Conservation (phyloP, 2,113 vertebrate genomes). For the Spizaetus ornatus region DNA sequence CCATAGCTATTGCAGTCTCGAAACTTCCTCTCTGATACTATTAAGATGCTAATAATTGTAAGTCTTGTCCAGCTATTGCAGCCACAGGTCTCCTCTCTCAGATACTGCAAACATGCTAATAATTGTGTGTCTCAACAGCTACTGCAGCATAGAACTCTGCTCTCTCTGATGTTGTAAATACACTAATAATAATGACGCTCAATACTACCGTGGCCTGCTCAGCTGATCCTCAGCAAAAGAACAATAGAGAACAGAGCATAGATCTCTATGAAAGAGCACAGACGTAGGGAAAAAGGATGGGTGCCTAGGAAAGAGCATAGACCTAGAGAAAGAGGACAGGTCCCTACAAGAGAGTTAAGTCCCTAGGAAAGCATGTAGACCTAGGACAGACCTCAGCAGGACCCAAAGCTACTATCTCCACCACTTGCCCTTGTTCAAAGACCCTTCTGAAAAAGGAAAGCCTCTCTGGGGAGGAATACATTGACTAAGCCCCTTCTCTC, state of each 20-base stretch:
- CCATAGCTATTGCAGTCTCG: neutral
- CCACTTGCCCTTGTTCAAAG: neutral
- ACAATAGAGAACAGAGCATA: neutral
- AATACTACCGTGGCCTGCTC: neutral
- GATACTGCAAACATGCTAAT: neutral
- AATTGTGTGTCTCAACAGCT: neutral
- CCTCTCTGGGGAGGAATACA: neutral
- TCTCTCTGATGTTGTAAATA: neutral
- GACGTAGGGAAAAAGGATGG: neutral
- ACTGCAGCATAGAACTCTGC: neutral
- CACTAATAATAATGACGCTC: neutral
- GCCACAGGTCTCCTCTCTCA: neutral
- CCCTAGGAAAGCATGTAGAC: neutral
- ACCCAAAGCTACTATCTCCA: neutral
- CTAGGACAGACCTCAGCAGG: neutral
- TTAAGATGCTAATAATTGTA: neutral
- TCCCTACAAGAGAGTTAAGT: neutral
- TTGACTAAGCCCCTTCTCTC: neutral
- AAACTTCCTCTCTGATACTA: neutral
- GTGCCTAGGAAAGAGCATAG: neutral
- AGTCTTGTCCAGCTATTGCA: neutral
- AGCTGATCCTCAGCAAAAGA: neutral
- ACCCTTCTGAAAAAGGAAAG: neutral
- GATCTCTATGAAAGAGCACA: neutral
- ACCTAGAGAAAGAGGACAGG: neutral